Evolutionary conservation across 92 coral and sea anemone species (phyloP), one percentile per base, ranked within the genome.

Genomic region (Epizoanthus ramosus): DNA sequence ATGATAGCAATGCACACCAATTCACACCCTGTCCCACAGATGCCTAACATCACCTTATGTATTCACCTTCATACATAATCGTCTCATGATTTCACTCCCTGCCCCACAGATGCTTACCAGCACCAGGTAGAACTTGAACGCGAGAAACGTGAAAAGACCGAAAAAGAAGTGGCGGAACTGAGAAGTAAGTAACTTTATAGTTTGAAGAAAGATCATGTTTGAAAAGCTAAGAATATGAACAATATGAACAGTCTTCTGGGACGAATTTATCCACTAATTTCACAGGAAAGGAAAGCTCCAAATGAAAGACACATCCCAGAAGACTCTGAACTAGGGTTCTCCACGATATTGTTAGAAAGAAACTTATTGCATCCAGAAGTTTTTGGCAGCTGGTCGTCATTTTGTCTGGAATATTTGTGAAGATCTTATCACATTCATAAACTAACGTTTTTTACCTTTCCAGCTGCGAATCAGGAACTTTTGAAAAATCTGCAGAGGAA

Each of bases 71-170:
- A 6, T 37, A 37, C 4, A 6, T 37, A 37, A 6, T 25, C n/a
- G 5, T 65, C 43, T 65, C 37, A 65, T 65, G 10, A 8, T 2
- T 9, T 1, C 18, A 24, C 15, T n/a, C 31, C 6, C 23, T 70
- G 56, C 3, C 19, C 8, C 52, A 18, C 71, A 93, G 97, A 93
- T 66, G 97, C 94, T n/a, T 93, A 93, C 69, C 97, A 93, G 70
- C 88, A 89, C 57, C 90, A 93, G 71, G 86, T 91, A 8, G 84
- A 86, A 31, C 76, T 59, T 84, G 97, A 91, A 64, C 85, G 97
- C 24, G 87, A 88, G 58, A 85, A 76, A 23, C 87, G 97, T 14
- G 53, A 84, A 43, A 76, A 83, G 22, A 85, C 80, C 6, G 92
- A 93, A 35, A 86, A 85, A 80, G 94, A 93, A 59, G 79, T 84